These are phyloP conservation scores for Zaprionus lineosus DNA, from an alignment of 2,888 invertebrate species.

Conservation along the genomic window DNA sequence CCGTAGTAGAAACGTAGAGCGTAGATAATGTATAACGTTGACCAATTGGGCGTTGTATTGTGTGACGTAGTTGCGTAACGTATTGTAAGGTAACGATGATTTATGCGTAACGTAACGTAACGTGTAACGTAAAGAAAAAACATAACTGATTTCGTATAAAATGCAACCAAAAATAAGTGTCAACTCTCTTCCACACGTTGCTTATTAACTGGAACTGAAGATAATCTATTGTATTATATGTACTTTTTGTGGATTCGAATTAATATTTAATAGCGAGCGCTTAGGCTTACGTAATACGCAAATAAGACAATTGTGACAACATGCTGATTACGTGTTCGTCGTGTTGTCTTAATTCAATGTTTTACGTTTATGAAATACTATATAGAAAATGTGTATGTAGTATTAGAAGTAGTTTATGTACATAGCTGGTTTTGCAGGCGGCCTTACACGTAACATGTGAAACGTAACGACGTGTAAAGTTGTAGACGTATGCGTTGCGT, in stretches of 20 bases:
- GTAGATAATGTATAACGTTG: slow-evolving; percentile 31
- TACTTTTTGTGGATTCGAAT: neutral
- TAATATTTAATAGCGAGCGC: slow-evolving; percentile 7
- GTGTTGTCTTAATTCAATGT: slow-evolving; percentile 27
- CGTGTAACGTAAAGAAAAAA: slow-evolving; percentile 50
- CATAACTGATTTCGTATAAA: slow-evolving; percentile 44
- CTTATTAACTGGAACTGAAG: slow-evolving; percentile 19
- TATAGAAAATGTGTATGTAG: slow-evolving; percentile 18
- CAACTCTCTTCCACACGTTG: slow-evolving; percentile 12
- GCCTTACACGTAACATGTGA: slow-evolving; percentile 60
- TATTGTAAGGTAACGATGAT: slow-evolving; percentile 50
- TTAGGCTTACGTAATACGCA: slow-evolving; percentile 35
- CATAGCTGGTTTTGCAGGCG: slow-evolving; percentile 49
- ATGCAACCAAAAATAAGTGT: slow-evolving; percentile 36
- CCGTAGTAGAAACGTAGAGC: slow-evolving; percentile 13
- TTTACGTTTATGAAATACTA: slow-evolving; percentile 8
- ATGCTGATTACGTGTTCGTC: slow-evolving; percentile 46
- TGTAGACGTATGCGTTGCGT: slow-evolving; percentile 19
- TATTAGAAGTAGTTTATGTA: slow-evolving; percentile 36
- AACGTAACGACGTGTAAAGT: slow-evolving; percentile 36
- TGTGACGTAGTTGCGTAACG: slow-evolving; percentile 24
- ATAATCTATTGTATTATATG: too few species aligned
- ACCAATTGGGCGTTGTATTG: slow-evolving; percentile 43
- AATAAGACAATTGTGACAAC: slow-evolving; percentile 42
- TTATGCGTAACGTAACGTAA: slow-evolving; percentile 33